Evolutionary conservation across 92 coral and sea anemone genomes (phyloP).

Genomic region (Paragorgia papillata): DNA sequence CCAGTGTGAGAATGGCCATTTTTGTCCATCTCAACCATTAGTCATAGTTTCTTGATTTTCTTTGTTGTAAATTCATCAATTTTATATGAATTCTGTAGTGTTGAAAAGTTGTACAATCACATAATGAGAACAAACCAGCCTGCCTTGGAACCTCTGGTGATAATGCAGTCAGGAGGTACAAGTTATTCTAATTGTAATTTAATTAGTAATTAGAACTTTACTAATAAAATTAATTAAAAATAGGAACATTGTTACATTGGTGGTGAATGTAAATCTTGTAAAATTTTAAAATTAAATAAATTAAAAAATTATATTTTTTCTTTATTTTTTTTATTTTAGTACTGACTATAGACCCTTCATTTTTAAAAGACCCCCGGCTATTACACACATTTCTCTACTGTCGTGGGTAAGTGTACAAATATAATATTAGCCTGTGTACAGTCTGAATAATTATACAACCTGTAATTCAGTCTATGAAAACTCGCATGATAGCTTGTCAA

Average conservation of each 20-base stretch:
- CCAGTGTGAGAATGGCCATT: too few relatives aligned
- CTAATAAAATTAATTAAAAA: too few relatives aligned
- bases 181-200: not conserved
- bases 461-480: too few relatives aligned
- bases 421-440: too few relatives aligned
- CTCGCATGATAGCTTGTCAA: too few relatives aligned
- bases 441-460: too few relatives aligned
- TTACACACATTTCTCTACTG: conserved; percentile 84
- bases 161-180: conserved; percentile 83
- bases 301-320: too few relatives aligned
- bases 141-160: conserved; percentile 87
- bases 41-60: too few relatives aligned
- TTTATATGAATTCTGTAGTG: conserved; percentile 69
- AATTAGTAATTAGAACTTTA: not conserved
- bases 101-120: conserved; percentile 88
- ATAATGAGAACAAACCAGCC: conserved; percentile 89
- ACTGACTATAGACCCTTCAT: conserved; percentile 70
- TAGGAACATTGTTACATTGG: too few relatives aligned
- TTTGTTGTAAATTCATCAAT: not conserved
- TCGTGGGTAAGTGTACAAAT: conserved; percentile 80
- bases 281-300: too few relatives aligned
- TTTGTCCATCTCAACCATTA: too few relatives aligned
- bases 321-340: conserved; percentile 57
- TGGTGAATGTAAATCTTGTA: too few relatives aligned
- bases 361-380: conserved; percentile 83